Evolutionary conservation across 2,113 vertebrate genomes (phyloP), one percentile per base, ranked within the genome.

Genomic region (human (Homo sapiens)): DNA sequence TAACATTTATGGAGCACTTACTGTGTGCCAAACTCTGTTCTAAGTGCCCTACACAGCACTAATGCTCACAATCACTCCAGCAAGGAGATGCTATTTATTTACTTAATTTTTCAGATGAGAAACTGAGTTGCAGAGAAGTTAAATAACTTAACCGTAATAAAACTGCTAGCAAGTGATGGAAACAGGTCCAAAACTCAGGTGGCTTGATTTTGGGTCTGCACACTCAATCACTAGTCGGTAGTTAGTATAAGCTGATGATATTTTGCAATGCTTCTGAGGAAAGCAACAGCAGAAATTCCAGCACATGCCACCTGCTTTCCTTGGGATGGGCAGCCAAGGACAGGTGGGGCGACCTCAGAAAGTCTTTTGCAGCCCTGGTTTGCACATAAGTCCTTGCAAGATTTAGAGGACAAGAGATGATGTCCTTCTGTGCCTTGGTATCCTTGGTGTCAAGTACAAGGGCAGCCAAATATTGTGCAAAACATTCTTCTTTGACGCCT

Each of bases 301-400:
- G 5, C 57, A 40, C n/a, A n/a, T 22, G 59, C 20, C 30, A 43
- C 76, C 64, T 73, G 48, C 40, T 55, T 81, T 52, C 59, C 52
- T 12, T 70, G 86, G 59, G 30, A 13, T 59, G 48, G 76, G 35
- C 6, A 30, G 17, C 27, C 73, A 64, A 14, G 48, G 50, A 61
- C 8, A 22, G 11, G 48, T 30, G 38, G 52, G 30, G 45, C 43
- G 64, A 91, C 57, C 25, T 68, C 85, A 52, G 27, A 57, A 64
- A 93, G 57, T 38, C 50, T 61, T 70, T 85, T 30, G 78, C 57
- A 43, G 48, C 16, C 45, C 35, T n/a, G n/a, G 30, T 59, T 93
- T 94, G 85, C 85, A 89, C 78, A 61, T n/a, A 82, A 25, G 79
- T 73, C 95, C 95, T 97, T 92, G 89, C 13, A 78, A 87, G 61